Percentiles rank a stretch among this genome's conserved stretches.
phyloP scores from a whole-genome alignment of 2,797 vertebrate species.

The Melanotaenia parkinsoni region DNA sequence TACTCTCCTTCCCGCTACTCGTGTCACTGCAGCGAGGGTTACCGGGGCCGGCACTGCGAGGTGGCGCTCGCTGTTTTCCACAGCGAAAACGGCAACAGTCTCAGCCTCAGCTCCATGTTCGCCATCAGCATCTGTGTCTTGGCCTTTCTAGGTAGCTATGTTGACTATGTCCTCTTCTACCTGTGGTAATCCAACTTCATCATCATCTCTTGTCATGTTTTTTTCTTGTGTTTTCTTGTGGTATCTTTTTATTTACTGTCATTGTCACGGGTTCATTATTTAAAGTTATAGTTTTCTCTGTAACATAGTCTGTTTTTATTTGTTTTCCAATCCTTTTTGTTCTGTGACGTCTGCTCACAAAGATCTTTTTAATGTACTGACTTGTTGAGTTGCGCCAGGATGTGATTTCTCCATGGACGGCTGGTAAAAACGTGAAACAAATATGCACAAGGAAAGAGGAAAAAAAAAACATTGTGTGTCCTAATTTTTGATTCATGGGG shows the following conservation, averaged over 20 bases:
- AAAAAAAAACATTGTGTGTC: constrained; percentile 42
- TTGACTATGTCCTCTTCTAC: constrained; percentile 82
- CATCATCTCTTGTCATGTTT: background rate
- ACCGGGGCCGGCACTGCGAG: constrained; percentile 87
- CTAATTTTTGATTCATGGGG: constrained; percentile 62
- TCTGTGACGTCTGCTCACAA: constrained; percentile 47
- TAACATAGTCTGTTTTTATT: constrained; percentile 38
- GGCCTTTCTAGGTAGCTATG: constrained; percentile 92
- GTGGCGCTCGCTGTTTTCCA: constrained; percentile 85
- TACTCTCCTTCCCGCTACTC: constrained; percentile 87
- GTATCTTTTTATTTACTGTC: constrained; percentile 21
- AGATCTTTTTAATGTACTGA: constrained; percentile 57
- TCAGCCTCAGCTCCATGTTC: constrained; percentile 91
- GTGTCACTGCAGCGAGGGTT: constrained; percentile 89
- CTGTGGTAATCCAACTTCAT: constrained; percentile 77
- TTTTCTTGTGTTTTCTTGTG: constrained; percentile 4
- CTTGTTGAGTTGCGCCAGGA: constrained; percentile 55
- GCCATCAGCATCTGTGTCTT: constrained; percentile 92
- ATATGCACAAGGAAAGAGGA: constrained; percentile 31
- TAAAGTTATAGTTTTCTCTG: constrained; percentile 28
- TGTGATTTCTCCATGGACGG: constrained; percentile 50
- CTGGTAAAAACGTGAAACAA: constrained; percentile 55
- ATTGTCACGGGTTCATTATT: constrained; percentile 26
- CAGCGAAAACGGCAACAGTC: constrained; percentile 81
- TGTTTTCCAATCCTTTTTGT: constrained; percentile 33